These are phyloP conservation scores for Oostethus manadensis DNA, from an alignment of 2,113 vertebrate genomes.

Conservation along the genomic window DNA sequence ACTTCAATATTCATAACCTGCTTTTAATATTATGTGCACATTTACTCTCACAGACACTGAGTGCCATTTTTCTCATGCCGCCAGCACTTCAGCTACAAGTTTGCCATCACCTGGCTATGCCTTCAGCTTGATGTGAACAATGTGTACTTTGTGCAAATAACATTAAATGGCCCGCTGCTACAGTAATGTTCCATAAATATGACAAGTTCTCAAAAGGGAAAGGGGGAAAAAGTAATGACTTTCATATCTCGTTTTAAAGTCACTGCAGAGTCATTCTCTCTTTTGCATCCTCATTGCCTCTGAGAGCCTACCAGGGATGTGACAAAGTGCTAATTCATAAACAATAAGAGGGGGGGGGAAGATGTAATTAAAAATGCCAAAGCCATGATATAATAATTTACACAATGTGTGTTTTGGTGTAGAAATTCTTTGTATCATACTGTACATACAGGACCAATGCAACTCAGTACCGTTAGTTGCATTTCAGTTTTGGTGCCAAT, in stretches of 20 bases:
- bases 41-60: conserved; percentile 34
- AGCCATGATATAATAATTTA: conserved; percentile 35
- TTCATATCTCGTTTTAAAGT: conserved; percentile 63
- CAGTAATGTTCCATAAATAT: conserved; percentile 69
- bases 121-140: conserved; percentile 65
- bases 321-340: conserved; percentile 50
- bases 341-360: conserved; percentile 28
- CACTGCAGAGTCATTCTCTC: conserved; percentile 36
- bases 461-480: conserved; percentile 44
- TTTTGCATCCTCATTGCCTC: conserved; percentile 19
- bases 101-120: conserved; percentile 49
- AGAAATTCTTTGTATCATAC: conserved; percentile 51
- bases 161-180: conserved; percentile 59
- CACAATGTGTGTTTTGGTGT: conserved; percentile 23
- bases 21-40: conserved; percentile 57
- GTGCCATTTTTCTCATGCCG: conserved; percentile 38
- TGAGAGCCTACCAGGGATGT: conserved; percentile 33
- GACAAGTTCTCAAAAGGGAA: conserved; percentile 57
- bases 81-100: conserved; percentile 43
- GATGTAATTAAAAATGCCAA: conserved; percentile 54
- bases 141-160: conserved; percentile 68
- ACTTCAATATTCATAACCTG: conserved; percentile 37
- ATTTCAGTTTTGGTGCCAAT: conserved; percentile 17
- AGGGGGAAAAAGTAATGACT: conserved; percentile 13
- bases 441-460: conserved; percentile 21